phyloP scores from a whole-genome alignment of 2,113 vertebrate species.

The Sturnira hondurensis region DNA sequence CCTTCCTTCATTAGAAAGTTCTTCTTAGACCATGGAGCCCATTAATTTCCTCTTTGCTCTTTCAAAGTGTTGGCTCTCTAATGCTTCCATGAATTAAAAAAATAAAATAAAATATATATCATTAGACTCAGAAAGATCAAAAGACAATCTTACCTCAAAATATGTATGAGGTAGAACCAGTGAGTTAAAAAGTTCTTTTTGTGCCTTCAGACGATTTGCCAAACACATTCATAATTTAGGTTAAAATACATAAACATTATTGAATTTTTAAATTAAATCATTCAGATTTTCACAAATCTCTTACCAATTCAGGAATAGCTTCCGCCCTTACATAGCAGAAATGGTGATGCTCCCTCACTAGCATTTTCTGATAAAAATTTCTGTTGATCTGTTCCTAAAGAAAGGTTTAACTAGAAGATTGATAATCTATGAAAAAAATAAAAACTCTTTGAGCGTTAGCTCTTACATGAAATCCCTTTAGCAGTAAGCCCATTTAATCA shows the following conservation, averaged over 20 bases:
- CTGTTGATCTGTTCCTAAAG: background rate
- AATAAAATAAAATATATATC: conserved; percentile 33
- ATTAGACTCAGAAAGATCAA: conserved; percentile 30
- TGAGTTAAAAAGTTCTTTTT: background rate
- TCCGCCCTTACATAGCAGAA: background rate
- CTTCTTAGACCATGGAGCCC: background rate
- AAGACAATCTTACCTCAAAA: conserved; percentile 55
- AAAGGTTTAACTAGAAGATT: conserved; percentile 37
- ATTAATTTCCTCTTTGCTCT: background rate
- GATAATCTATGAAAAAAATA: background rate
- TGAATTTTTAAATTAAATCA: background rate
- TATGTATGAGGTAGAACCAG: conserved; percentile 18
- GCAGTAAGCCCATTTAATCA: conserved; percentile 19
- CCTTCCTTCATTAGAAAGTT: background rate
- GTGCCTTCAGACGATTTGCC: background rate
- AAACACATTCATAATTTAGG: conserved; percentile 54
- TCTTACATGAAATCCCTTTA: conserved; percentile 8
- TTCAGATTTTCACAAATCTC: background rate
- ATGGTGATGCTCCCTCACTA: background rate
- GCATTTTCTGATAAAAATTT: background rate
- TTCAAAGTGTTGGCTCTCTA: conserved; percentile 18
- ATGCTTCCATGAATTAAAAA: conserved; percentile 62
- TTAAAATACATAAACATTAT: conserved; percentile 20
- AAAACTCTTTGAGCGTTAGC: conserved; percentile 34
- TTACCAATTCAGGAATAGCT: conserved; percentile 5